Base-by-base conservation (phyloP, 1,140 invertebrate genomes). In the Pollicipes pollicipes region DNA sequence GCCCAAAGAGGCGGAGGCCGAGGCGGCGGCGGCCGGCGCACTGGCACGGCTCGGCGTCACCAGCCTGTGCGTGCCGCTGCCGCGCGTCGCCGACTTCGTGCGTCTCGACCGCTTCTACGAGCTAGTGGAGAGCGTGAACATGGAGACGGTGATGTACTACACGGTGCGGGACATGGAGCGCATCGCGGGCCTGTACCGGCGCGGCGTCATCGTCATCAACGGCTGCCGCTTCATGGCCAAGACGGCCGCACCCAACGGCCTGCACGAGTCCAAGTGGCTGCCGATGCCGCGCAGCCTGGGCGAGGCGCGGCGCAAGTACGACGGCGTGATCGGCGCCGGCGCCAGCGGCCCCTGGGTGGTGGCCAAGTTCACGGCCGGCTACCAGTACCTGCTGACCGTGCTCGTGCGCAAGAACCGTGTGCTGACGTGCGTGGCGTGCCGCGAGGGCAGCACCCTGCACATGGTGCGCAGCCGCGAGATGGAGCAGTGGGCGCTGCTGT, bases 171-270 rank as follows among this genome's bases (percentile, higher is more conserved):
- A 66, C 28, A 66, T 66, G 64, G n/a, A 8, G 27, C n/a, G 28
- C 3, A 29, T 66, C 10, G 64, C 64, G 24, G 64, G 64, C 17
- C 64, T 66, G 24, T 66, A 66, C 64, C 3, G 64, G 17, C 64
- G 64, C n/a, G 64, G 64, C 64, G 64, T 66, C 10, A 66, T 66
- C 28, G 64, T 66, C 28, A 66, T 66, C 64, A 66, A 66, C 64
- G 64, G 64, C 28, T 66, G 64, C 64, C 64, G 64, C n/a, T 66
- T 66, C 64, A 66, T 66, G 64, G 64, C 64, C n/a, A 66, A 66
- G 64, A 28, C 28, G 64, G 64, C 64, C n/a, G 28, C 64, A 28
- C 64, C 64, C 6, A 66, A 66, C 28, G 64, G 64, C 10, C 64
- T 66, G n/a, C 64, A 66, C 28, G 64, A 66, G 28, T 66, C 64